These are phyloP conservation scores for Rallus crepitans DNA, from an alignment of 2,797 vertebrate species.

Conservation along the genomic window DNA sequence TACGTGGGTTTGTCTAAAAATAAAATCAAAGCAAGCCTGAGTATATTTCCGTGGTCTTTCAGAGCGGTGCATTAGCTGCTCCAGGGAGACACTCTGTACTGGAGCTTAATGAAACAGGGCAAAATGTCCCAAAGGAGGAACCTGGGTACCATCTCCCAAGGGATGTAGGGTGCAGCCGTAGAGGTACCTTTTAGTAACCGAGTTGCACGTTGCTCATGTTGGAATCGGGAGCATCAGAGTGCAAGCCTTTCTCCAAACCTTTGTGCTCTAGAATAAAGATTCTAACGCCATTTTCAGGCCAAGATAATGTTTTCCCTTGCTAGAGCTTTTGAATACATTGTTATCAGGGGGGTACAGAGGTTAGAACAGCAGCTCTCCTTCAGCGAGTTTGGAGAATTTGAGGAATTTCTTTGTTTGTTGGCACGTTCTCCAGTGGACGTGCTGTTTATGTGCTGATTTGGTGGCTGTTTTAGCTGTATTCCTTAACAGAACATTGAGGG, in stretches of 20 bases:
- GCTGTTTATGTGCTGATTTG: not conserved
- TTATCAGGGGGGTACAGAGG: too few relatives aligned
- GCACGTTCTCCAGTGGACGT: rapidly evolving
- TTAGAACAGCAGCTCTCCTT: not conserved
- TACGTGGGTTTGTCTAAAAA: not conserved
- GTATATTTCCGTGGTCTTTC: not conserved
- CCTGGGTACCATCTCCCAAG: not conserved
- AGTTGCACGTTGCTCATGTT: not conserved
- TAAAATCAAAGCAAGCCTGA: not conserved
- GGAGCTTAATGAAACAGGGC: not conserved
- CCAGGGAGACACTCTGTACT: not conserved
- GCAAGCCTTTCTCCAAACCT: not conserved
- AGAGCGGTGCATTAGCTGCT: not conserved
- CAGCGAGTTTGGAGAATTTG: not conserved
- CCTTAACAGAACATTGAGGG: not conserved
- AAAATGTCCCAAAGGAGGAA: not conserved
- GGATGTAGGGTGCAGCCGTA: not conserved
- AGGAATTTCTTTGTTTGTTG: not conserved
- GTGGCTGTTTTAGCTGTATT: not conserved
- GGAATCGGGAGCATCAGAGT: not conserved
- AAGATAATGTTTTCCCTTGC: not conserved
- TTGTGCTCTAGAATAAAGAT: not conserved
- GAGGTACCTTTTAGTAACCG: not conserved
- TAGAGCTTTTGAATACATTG: not conserved
- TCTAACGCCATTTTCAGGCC: not conserved